Evolutionary conservation across 2,113 vertebrate species (phyloP).

Genomic region (Notarius lentiginosus): DNA sequence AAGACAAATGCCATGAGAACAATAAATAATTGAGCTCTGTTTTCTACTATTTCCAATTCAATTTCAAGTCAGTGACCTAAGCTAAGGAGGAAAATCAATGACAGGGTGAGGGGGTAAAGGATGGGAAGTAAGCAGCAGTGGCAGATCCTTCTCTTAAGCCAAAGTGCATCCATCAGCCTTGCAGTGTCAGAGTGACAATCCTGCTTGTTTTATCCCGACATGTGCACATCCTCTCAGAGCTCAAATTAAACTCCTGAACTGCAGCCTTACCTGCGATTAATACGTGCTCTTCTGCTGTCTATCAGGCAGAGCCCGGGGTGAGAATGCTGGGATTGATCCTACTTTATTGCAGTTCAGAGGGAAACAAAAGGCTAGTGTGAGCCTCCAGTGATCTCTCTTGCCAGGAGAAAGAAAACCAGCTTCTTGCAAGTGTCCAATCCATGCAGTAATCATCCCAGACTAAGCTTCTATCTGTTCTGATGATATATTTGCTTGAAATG

Average conservation of each 20-base stretch:
- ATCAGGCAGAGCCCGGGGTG: neutral
- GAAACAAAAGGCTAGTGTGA: slow-evolving; percentile 39
- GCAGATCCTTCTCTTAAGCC: slow-evolving; percentile 53
- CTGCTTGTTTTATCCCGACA: slow-evolving; percentile 54
- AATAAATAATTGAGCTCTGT: slow-evolving; percentile 67
- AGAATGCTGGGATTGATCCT: slow-evolving; percentile 46
- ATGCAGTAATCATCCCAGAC: slow-evolving; percentile 33
- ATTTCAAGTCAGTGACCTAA: slow-evolving; percentile 71
- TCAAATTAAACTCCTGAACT: slow-evolving; percentile 70
- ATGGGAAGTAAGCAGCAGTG: slow-evolving; percentile 52
- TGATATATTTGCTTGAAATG: slow-evolving; percentile 4
- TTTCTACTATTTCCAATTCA: slow-evolving; percentile 74
- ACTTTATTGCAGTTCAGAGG: slow-evolving; percentile 35
- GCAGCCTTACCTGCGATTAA: slow-evolving; percentile 67
- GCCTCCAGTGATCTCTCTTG: slow-evolving; percentile 43
- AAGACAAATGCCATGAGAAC: slow-evolving; percentile 58
- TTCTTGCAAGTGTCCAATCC: slow-evolving; percentile 12
- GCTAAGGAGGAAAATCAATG: slow-evolving; percentile 72
- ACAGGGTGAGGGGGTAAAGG: slow-evolving; percentile 58
- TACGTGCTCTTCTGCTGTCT: slow-evolving; percentile 52
- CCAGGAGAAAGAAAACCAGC: slow-evolving; percentile 32
- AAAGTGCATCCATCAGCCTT: slow-evolving; percentile 62
- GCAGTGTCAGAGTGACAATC: slow-evolving; percentile 64
- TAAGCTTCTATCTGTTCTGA: slow-evolving; percentile 29
- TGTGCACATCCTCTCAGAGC: slow-evolving; percentile 56